Evolutionary conservation across 2,888 invertebrate genomes (phyloP).

Genomic region (Ornithoptera priamus): DNA sequence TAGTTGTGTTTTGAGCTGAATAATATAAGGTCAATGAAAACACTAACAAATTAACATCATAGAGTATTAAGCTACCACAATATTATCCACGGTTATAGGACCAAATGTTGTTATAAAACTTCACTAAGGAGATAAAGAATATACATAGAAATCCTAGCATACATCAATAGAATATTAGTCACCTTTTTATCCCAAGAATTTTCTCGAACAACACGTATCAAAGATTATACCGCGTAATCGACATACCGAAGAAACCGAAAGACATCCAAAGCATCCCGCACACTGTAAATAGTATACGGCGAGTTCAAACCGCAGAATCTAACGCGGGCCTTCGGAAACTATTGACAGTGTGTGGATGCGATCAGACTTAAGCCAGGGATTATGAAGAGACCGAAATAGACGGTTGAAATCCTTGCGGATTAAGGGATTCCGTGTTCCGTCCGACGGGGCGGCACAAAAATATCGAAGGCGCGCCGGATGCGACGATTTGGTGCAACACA

Average conservation of each 20-base stretch:
- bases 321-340: slow-evolving; percentile 75
- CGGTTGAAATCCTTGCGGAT: slow-evolving; percentile 77
- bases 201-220: slow-evolving; percentile 52
- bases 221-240: slow-evolving; percentile 53
- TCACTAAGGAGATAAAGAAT: neutral
- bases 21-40: too few species aligned
- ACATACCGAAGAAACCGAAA: slow-evolving; percentile 71
- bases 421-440: slow-evolving; percentile 78
- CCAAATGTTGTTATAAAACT: neutral
- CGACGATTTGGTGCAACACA: slow-evolving; percentile 77
- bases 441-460: slow-evolving; percentile 75
- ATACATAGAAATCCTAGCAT: neutral
- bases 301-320: slow-evolving; percentile 70
- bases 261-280: slow-evolving; percentile 65
- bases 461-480: slow-evolving; percentile 76
- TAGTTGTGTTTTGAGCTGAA: too few species aligned
- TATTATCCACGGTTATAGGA: neutral
- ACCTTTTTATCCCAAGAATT: slow-evolving; percentile 43
- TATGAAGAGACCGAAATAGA: slow-evolving; percentile 80
- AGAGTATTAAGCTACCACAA: neutral
- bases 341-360: slow-evolving; percentile 80
- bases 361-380: slow-evolving; percentile 78
- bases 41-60: too few species aligned
- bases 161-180: slow-evolving; percentile 3
- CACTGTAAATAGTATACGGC: slow-evolving; percentile 65